Evolutionary conservation across 2,797 vertebrate species (phyloP).

Genomic region (Lagocephalus sceleratus): DNA sequence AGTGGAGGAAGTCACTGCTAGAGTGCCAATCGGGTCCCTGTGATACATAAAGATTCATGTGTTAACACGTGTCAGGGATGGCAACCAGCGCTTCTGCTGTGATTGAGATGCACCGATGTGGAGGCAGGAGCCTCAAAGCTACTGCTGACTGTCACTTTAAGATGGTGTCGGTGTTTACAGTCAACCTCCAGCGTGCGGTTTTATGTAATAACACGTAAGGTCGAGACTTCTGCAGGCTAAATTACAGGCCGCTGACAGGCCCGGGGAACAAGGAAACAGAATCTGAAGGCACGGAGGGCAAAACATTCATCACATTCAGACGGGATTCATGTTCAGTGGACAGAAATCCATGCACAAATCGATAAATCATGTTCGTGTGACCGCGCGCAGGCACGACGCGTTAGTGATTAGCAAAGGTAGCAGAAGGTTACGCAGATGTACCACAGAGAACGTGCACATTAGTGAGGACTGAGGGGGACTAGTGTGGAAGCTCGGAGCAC

Average conservation of each 20-base stretch:
- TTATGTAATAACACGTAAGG: not conserved
- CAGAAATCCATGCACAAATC: constrained; percentile 32
- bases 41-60: constrained; percentile 68
- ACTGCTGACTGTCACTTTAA: constrained; percentile 1
- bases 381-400: constrained; percentile 44
- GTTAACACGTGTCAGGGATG: constrained; percentile 54
- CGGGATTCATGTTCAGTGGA: constrained; percentile 12
- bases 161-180: not conserved
- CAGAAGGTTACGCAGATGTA: constrained; percentile 46
- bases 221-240: not conserved
- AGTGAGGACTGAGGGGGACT: constrained; percentile 54
- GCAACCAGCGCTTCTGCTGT: not conserved
- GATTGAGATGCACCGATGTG: not conserved
- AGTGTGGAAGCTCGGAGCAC: constrained; percentile 49
- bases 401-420: constrained; percentile 59
- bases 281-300: not conserved
- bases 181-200: not conserved
- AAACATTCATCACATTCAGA: constrained; percentile 14
- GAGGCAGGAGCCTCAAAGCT: not conserved
- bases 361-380: constrained; percentile 25
- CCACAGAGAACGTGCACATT: constrained; percentile 62
- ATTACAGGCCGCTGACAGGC: not conserved
- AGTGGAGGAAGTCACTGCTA: constrained; percentile 77
- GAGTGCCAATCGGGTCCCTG: constrained; percentile 76
- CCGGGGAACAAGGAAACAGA: not conserved